These are phyloP conservation scores for Prostheceraeus crozeri DNA, from an alignment of 2,888 invertebrate species.

Conservation along the genomic window DNA sequence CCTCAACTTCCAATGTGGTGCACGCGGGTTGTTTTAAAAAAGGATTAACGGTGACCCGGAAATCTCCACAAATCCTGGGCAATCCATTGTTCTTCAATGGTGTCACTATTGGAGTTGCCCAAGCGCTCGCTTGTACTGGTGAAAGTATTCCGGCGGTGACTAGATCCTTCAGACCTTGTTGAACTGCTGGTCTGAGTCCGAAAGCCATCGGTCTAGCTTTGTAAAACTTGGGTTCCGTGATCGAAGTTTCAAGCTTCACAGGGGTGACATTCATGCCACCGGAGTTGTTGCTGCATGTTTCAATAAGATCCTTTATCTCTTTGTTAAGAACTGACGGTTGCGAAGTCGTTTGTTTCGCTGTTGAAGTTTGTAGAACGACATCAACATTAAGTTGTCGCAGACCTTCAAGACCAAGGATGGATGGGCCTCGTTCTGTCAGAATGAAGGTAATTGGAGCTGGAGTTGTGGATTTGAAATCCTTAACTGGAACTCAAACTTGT, in stretches of 20 bases:
- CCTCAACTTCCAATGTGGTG: too few species aligned
- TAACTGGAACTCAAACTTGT: neutral
- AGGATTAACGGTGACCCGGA: too few species aligned
- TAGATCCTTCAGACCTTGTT: neutral
- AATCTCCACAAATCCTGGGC: too few species aligned
- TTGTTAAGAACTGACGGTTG: too few species aligned
- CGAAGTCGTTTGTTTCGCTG: neutral
- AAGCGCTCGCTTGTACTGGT: neutral
- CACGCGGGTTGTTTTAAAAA: too few species aligned
- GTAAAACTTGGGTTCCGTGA: neutral
- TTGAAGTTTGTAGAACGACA: neutral
- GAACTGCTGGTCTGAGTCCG: neutral
- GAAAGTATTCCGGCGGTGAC: neutral
- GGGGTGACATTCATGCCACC: neutral
- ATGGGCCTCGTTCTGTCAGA: neutral
- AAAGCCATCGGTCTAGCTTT: neutral
- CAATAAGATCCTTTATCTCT: too few species aligned
- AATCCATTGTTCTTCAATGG: too few species aligned
- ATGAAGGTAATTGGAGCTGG: neutral
- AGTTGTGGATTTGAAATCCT: neutral
- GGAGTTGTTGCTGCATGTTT: neutral
- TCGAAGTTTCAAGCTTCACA: neutral
- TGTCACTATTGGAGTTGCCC: neutral
- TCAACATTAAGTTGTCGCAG: neutral
- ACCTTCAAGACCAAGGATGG: neutral